Evolutionary conservation across 2,888 invertebrate species (phyloP).

Genomic region (Actias luna): DNA sequence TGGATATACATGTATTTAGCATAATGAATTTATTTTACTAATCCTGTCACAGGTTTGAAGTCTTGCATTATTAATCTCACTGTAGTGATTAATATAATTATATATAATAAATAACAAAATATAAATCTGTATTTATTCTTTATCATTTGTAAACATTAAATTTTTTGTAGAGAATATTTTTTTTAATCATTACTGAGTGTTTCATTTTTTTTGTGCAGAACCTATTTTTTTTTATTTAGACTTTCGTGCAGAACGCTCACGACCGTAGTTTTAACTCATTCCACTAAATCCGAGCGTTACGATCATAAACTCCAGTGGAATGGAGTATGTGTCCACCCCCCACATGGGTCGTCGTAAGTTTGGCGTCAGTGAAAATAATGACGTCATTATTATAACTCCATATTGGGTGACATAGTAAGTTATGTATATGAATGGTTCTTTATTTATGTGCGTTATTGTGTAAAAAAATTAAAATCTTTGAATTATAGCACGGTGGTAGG

Average conservation of each 20-base stretch:
- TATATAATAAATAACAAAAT: neutral
- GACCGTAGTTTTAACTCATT: neutral
- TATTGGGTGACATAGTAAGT: no score
- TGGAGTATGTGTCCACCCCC: no score
- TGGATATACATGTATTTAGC: neutral
- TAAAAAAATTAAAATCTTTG: no score
- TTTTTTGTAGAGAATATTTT: slow-evolving; percentile 5
- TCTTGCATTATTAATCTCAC: neutral
- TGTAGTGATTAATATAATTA: neutral
- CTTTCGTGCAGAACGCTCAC: neutral
- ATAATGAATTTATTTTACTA: neutral
- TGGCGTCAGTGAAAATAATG: no score
- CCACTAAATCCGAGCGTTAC: no score
- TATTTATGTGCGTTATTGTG: no score
- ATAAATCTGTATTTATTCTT: neutral
- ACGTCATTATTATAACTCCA: no score
- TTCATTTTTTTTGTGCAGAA: neutral
- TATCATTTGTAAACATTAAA: neutral
- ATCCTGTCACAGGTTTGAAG: neutral
- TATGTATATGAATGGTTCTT: no score
- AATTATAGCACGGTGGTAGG: no score
- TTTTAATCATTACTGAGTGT: slow-evolving; percentile 1
- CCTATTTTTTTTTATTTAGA: neutral
- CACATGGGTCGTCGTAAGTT: no score
- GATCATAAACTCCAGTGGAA: no score